phyloP scores from a whole-genome alignment of 2,888 invertebrate species.

The Mimas tiliae region DNA sequence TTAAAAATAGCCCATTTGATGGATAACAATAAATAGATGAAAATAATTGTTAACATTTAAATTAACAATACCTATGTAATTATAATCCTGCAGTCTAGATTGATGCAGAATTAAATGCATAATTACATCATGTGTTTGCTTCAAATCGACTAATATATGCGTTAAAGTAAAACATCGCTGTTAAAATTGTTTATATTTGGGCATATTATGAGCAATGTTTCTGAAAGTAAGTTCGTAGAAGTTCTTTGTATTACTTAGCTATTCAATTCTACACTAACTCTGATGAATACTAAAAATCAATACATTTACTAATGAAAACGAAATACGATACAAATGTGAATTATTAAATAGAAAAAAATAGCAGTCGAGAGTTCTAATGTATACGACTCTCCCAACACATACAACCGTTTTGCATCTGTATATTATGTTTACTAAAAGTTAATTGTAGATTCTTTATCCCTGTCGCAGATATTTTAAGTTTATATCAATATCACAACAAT shows the following conservation, averaged over 20 bases:
- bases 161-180: neutral
- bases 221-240: slow-evolving; percentile 7
- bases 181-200: neutral
- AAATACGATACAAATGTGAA: neutral
- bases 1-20: slow-evolving; percentile 42
- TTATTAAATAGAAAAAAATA: slow-evolving; percentile 1
- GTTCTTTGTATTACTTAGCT: slow-evolving; percentile 7
- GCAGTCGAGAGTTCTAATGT: slow-evolving; percentile 38
- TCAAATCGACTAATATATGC: neutral
- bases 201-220: slow-evolving; percentile 1
- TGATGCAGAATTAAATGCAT: slow-evolving; percentile 9
- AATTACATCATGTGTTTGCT: neutral
- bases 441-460: slow-evolving; percentile 39
- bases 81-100: neutral
- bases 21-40: slow-evolving; percentile 35
- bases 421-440: slow-evolving; percentile 30
- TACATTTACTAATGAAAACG: neutral
- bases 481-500: slow-evolving; percentile 21
- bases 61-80: neutral
- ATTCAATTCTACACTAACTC: slow-evolving; percentile 5
- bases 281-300: neutral
- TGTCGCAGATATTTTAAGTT: slow-evolving; percentile 27
- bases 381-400: slow-evolving; percentile 43
- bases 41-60: neutral
- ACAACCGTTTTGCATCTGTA: slow-evolving; percentile 43